Base-by-base conservation (phyloP, 35 echinoderm and acorn worm species). In the Heliocidaris erythrogramma region DNA sequence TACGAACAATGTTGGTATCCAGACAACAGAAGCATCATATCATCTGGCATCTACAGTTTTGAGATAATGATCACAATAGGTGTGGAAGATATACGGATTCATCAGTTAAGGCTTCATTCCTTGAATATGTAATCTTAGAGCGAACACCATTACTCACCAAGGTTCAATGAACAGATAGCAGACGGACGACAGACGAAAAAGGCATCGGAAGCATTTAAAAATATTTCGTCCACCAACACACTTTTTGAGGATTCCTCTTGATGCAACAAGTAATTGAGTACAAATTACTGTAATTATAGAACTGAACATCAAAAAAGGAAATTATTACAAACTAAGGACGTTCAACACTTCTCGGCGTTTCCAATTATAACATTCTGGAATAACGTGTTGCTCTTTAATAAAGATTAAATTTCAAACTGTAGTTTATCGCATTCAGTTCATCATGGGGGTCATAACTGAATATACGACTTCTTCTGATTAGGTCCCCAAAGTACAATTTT, bases 131-230 rank as follows among this genome's bases (percentile, higher is more conserved):
- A 78, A 78, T 78, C 18, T n/a, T 78, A 78, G 27, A 21, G 8
- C 65, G 7, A 21, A 5, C 21, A 78, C 65, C 27, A 27, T 27
- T 7, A 78, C 27, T 21, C 8, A 5, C 18, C n/a, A 18, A 78
- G 65, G 65, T 78, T 78, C 65, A 78, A 78, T 78, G 65, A 78
- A 78, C 65, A 78, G 65, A 78, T n/a, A 78, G 18, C 65, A 78
- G 65, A 78, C 65, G 21, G 5, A 78, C 21, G 27, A 71, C 61
- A 71, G 27, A 71, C 60, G 6, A 71, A 71, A 71, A 78, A 27
- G 17, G 27, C 27, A 78, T 78, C 65, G 65, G 65, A 78, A 78
- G 65, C 65, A 78, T 78, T 78, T 78, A 78, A 4, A n/a, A 78
- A 78, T 56, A 56, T 78, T 78, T n/a, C 17, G 65, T 78, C 65